Evolutionary conservation across 2,797 vertebrate species (phyloP).

Genomic region (Potorous gilbertii): DNA sequence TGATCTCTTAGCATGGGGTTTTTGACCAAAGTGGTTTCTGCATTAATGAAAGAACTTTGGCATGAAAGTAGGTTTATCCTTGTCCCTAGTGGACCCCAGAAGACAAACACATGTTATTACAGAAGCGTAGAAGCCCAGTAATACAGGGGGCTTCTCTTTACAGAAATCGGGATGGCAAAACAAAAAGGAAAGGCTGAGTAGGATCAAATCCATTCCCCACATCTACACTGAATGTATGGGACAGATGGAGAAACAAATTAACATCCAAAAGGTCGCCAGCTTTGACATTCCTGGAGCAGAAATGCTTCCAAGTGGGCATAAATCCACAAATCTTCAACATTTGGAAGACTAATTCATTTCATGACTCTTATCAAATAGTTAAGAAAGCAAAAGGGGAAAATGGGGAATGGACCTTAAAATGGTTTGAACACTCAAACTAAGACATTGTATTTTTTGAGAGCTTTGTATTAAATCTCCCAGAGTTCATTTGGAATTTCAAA

Average conservation of each 20-base stretch:
- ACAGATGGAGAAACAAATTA: conserved; percentile 56
- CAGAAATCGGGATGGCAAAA: background rate
- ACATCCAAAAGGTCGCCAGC: conserved; percentile 66
- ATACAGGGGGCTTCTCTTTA: background rate
- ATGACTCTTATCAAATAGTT: background rate
- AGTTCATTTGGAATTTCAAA: background rate
- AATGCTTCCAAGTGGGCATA: conserved; percentile 49
- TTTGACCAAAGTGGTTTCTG: background rate
- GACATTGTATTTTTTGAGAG: background rate
- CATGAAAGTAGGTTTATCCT: background rate
- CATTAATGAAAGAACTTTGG: background rate
- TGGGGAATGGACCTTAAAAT: background rate
- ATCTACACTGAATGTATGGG: background rate
- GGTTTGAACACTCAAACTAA: background rate
- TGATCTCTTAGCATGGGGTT: background rate
- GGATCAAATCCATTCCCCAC: background rate
- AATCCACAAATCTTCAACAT: conserved; percentile 46
- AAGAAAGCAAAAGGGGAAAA: background rate
- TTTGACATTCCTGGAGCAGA: conserved; percentile 50
- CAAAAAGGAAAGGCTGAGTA: background rate
- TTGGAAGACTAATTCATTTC: conserved; percentile 49
- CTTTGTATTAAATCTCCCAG: background rate
- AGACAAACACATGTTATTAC: background rate
- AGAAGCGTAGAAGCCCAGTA: background rate
- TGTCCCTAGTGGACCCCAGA: background rate